Evolutionary conservation across 1,140 invertebrate genomes (phyloP).

Genomic region (Lysiphlebus fabarum): DNA sequence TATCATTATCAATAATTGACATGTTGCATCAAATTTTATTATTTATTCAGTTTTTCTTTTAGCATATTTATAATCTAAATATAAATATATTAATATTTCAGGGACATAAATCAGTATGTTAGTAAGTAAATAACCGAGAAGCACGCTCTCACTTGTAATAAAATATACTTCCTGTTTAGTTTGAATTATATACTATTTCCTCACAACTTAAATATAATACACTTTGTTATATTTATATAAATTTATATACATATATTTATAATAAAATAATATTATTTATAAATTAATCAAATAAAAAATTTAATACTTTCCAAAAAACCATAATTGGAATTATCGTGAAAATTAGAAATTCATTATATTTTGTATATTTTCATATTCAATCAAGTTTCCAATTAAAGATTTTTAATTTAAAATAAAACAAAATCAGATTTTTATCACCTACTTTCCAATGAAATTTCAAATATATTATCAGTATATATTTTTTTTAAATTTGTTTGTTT

Average conservation of each 20-base stretch:
- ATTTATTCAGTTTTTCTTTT: conserved; percentile 18
- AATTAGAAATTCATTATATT: conserved; percentile 1
- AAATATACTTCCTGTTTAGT: neutral
- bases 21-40: neutral
- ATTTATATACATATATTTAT: too few relatives aligned
- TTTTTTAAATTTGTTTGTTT: neutral
- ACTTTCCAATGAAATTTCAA: conserved; percentile 15
- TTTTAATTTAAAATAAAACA: neutral
- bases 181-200: conserved; percentile 1
- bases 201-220: too few relatives aligned
- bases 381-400: neutral
- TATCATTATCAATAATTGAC: neutral
- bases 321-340: too few relatives aligned
- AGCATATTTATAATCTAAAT: neutral
- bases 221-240: too few relatives aligned
- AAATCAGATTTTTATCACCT: neutral
- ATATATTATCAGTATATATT: neutral
- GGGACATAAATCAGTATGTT: too few relatives aligned
- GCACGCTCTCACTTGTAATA: neutral
- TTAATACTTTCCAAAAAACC: too few relatives aligned
- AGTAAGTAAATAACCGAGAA: too few relatives aligned
- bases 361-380: neutral
- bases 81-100: conserved; percentile 1
- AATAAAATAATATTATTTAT: too few relatives aligned
- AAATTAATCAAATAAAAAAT: too few relatives aligned